These are phyloP conservation scores for Gortyna flavago DNA, from an alignment of 2,888 invertebrate genomes.

Conservation along the genomic window DNA sequence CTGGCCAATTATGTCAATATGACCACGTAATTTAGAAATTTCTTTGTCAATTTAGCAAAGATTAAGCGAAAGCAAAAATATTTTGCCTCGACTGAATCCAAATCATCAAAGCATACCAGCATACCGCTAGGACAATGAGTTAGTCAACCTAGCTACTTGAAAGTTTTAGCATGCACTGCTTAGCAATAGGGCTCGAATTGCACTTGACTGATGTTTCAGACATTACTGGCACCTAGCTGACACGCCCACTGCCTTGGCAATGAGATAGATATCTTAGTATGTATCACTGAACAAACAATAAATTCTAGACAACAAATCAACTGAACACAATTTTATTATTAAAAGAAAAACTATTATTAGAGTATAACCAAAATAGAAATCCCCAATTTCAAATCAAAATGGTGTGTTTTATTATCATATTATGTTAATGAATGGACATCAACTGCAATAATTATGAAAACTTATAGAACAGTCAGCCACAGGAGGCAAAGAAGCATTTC, in stretches of 20 bases:
- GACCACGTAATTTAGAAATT: conserved; percentile 22
- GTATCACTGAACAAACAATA: conserved; percentile 26
- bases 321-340: too few species aligned
- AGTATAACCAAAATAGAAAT: neutral
- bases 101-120: neutral
- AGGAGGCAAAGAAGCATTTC: neutral
- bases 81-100: neutral
- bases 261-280: conserved; percentile 10
- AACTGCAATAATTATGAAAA: neutral
- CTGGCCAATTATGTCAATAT: conserved; percentile 26
- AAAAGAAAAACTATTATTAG: too few species aligned
- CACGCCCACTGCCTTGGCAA: conserved; percentile 30
- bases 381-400: neutral
- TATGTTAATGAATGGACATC: neutral
- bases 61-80: neutral
- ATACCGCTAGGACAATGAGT: conserved; percentile 5
- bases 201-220: conserved; percentile 29
- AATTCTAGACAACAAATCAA: conserved; percentile 32
- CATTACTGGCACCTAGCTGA: conserved; percentile 34
- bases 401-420: neutral
- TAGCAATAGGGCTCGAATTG: conserved; percentile 27
- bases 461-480: neutral
- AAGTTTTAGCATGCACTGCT: conserved; percentile 28
- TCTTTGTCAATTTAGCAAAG: neutral
- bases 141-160: conserved; percentile 4